phyloP scores from a whole-genome alignment of 2,113 vertebrate genomes.

The Arothron firmamentum region DNA sequence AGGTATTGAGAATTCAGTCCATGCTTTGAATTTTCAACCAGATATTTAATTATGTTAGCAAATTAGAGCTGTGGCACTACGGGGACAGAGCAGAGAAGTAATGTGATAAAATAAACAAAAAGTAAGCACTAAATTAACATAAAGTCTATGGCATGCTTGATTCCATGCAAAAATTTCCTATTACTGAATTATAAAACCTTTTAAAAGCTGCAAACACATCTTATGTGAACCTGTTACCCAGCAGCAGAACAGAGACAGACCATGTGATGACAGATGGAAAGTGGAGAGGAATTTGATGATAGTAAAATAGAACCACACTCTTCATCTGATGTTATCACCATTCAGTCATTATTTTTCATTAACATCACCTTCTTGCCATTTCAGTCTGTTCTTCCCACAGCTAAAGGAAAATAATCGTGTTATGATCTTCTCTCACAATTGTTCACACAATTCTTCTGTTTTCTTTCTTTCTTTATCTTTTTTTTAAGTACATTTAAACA shows the following conservation, averaged over 20 bases:
- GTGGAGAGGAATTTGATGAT: conserved; percentile 10
- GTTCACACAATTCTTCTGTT: background rate
- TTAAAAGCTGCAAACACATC: conserved; percentile 12
- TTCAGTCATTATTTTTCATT: conserved; percentile 18
- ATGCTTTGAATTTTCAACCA: conserved; percentile 62
- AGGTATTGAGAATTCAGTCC: conserved; percentile 68
- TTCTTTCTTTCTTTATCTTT: background rate
- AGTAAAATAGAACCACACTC: conserved; percentile 42
- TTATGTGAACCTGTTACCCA: conserved; percentile 24
- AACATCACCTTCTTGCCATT: conserved; percentile 40
- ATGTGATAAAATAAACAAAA: conserved; percentile 60
- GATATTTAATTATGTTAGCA: conserved; percentile 66
- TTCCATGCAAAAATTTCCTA: conserved; percentile 42
- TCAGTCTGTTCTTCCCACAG: conserved; percentile 24
- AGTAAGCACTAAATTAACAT: conserved; percentile 60
- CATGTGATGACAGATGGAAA: conserved; percentile 36
- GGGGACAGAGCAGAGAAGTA: conserved; percentile 47
- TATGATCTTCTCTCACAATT: conserved; percentile 32
- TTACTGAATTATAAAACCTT: conserved; percentile 13
- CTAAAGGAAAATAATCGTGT: conserved; percentile 22
- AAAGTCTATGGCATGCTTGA: conserved; percentile 49
- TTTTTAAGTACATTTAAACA: no score
- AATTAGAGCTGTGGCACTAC: conserved; percentile 56
- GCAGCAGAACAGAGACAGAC: conserved; percentile 22
- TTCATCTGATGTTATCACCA: conserved; percentile 61